Evolutionary conservation across 2,797 vertebrate genomes (phyloP).

Genomic region (Chrosomus eos): DNA sequence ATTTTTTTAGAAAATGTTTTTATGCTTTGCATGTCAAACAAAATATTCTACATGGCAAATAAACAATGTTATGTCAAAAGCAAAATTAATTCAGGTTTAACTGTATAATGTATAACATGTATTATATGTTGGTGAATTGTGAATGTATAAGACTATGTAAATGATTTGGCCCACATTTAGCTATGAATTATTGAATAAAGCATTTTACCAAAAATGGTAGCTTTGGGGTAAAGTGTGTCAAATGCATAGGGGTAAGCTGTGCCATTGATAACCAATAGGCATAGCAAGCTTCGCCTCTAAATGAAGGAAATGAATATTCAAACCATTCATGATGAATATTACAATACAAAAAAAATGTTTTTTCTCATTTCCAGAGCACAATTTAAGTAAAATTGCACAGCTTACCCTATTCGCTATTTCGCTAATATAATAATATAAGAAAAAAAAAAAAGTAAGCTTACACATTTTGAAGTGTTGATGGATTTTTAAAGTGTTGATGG

Average conservation of each 20-base stretch:
- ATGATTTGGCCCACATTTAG: not conserved
- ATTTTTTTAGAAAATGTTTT: not conserved
- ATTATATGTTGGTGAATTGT: not conserved
- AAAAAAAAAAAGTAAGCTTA: not conserved
- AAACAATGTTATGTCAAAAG: not conserved
- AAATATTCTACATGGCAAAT: not conserved
- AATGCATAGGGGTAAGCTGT: not conserved
- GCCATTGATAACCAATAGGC: not conserved
- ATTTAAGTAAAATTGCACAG: not conserved
- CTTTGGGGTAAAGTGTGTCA: not conserved
- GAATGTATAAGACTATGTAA: not conserved
- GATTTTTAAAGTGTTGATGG: not conserved
- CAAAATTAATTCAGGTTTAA: not conserved
- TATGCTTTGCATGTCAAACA: not conserved
- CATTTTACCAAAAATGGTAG: not conserved
- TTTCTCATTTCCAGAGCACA: not conserved
- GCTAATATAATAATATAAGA: too few species aligned
- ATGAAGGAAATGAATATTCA: not conserved
- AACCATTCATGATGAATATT: not conserved
- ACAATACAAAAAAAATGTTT: not conserved
- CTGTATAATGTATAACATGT: too few species aligned
- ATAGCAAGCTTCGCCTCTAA: not conserved
- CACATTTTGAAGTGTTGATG: not conserved
- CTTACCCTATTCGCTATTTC: not conserved
- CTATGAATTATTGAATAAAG: not conserved